Evolutionary conservation across 2,113 vertebrate species (phyloP).

Genomic region (Myiopsitta monachus): DNA sequence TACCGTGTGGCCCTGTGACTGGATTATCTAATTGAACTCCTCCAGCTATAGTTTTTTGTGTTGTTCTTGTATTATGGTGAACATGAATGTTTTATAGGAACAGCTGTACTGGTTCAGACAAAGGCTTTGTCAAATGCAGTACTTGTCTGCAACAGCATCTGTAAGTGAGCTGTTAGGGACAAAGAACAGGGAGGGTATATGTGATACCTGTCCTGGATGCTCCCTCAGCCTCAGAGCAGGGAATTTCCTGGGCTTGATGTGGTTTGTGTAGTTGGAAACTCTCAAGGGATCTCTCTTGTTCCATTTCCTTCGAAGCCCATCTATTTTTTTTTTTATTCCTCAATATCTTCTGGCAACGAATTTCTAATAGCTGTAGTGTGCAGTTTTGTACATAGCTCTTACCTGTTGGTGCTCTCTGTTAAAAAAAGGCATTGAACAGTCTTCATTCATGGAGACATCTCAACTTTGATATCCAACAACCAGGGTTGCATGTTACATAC

Average conservation of each 20-base stretch:
- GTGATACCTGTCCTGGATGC: neutral
- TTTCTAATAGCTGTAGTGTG: neutral
- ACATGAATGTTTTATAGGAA: conserved; percentile 35
- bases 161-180: neutral
- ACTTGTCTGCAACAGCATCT: neutral
- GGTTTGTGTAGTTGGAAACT: neutral
- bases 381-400: neutral
- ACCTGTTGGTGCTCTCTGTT: neutral
- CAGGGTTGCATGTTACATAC: neutral
- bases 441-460: neutral
- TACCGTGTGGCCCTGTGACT: neutral
- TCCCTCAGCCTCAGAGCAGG: neutral
- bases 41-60: neutral
- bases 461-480: neutral
- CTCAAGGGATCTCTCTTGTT: neutral
- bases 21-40: neutral
- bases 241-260: neutral
- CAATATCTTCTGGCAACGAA: neutral
- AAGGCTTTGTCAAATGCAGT: neutral
- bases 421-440: neutral
- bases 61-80: neutral
- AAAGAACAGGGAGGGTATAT: neutral
- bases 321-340: neutral
- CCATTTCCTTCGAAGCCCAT: neutral
- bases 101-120: conserved; percentile 25